Percentiles rank a stretch among this genome's conserved stretches.
phyloP scores from a whole-genome alignment of 2,797 vertebrate species.

The Hydrolagus colliei region DNA sequence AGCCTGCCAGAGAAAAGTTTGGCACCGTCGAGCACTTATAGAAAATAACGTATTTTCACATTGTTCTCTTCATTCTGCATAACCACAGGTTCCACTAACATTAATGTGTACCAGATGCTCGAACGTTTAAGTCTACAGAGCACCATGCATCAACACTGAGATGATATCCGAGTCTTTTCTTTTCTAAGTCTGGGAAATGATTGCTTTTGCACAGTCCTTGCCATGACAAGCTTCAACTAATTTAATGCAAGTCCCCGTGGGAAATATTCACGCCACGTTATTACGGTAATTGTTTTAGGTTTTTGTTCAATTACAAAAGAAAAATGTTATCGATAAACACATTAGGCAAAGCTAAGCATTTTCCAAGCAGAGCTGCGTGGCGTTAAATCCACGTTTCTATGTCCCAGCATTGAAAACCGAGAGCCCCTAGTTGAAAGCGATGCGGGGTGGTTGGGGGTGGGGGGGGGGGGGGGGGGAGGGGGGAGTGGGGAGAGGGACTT shows the following conservation, averaged over 20 bases:
- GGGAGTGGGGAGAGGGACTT: neutral
- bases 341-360: neutral
- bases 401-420: too few species aligned
- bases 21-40: neutral
- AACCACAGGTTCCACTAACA: neutral
- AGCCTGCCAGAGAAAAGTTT: neutral
- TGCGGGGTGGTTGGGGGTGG: too few species aligned
- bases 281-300: neutral
- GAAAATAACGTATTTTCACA: conserved; percentile 14
- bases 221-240: neutral
- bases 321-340: neutral
- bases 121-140: neutral
- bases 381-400: too few species aligned
- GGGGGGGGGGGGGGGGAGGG: too few species aligned
- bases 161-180: neutral
- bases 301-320: neutral
- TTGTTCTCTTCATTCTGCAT: conserved; percentile 21
- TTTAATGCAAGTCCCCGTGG: neutral
- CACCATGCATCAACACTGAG: neutral
- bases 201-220: neutral
- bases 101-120: conserved; percentile 8
- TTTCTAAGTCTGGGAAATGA: neutral
- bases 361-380: too few species aligned
- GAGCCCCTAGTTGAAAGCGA: too few species aligned
- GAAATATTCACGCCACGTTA: neutral